Conservation (phyloP, 2,888 invertebrate genomes). For the Dione vanillae region DNA sequence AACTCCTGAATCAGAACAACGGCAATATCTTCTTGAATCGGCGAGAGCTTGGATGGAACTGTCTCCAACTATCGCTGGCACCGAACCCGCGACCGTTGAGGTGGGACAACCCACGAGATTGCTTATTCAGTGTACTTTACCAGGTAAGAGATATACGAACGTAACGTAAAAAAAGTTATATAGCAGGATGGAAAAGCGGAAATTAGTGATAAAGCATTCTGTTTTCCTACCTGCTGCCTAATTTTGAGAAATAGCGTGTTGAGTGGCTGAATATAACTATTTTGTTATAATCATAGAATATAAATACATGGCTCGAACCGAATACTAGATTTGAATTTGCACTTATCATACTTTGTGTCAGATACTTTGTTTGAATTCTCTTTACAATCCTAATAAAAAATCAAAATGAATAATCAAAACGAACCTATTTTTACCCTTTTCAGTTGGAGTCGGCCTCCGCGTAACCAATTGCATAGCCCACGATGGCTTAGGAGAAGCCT, state of each 20-base stretch:
- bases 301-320: no score
- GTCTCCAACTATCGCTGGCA: slow-evolving; percentile 68
- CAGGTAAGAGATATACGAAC: slow-evolving; percentile 77
- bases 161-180: no score
- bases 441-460: slow-evolving; percentile 89
- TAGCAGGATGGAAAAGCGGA: no score
- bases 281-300: not conserved
- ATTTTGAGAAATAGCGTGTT: not conserved
- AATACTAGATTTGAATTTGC: no score
- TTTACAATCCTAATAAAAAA: not conserved
- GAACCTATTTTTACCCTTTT: slow-evolving; percentile 53
- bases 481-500: slow-evolving; percentile 90
- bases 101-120: slow-evolving; percentile 89
- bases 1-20: slow-evolving; percentile 71
- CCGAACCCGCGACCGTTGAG: slow-evolving; percentile 84
- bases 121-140: slow-evolving; percentile 86
- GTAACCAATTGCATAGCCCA: slow-evolving; percentile 91
- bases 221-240: not conserved
- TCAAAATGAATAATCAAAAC: not conserved
- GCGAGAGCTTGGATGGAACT: slow-evolving; percentile 91
- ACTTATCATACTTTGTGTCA: no score
- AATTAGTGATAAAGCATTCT: no score
- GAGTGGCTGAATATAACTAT: no score
- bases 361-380: no score
- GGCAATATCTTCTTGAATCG: slow-evolving; percentile 76